Percentiles rank a stretch among this genome's conserved stretches.
These are phyloP conservation scores for Panorpa germanica DNA, from an alignment of 2,888 invertebrate genomes.

Conservation along the genomic window DNA sequence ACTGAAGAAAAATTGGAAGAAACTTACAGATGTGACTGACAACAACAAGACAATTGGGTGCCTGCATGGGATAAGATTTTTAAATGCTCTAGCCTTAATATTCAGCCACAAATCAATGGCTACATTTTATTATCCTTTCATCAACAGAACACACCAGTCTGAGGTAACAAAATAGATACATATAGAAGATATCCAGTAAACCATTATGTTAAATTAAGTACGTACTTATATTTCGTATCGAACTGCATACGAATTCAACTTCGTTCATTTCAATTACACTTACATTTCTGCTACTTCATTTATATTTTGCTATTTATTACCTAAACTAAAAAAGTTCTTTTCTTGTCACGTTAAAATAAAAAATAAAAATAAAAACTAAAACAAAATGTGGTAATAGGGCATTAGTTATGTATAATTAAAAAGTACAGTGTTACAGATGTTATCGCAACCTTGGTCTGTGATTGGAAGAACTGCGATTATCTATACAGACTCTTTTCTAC, in stretches of 20 bases:
- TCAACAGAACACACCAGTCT: slow-evolving; percentile 32
- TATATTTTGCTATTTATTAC: neutral
- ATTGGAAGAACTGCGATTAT: slow-evolving; percentile 37
- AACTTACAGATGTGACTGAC: slow-evolving; percentile 26
- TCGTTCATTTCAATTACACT: slow-evolving; percentile 9
- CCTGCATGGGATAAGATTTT: slow-evolving; percentile 31
- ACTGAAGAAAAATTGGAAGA: slow-evolving; percentile 27
- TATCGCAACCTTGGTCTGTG: slow-evolving; percentile 33
- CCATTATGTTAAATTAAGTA: no score
- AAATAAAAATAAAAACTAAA: no score
- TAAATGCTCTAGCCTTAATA: slow-evolving; percentile 32
- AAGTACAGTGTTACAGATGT: slow-evolving; percentile 19
- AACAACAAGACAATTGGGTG: slow-evolving; percentile 27
- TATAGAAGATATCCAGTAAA: no score
- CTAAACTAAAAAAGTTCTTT: no score
- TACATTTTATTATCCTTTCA: slow-evolving; percentile 33
- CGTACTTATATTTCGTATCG: no score
- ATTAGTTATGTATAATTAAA: no score
- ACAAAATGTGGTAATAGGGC: no score
- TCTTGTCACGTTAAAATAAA: no score
- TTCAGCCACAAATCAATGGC: slow-evolving; percentile 38
- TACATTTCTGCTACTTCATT: slow-evolving; percentile 25
- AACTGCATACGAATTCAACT: slow-evolving; percentile 10
- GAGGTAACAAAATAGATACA: slow-evolving; percentile 26
- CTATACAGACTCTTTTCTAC: slow-evolving; percentile 40